These are phyloP conservation scores for Sebastes flavidus DNA, from an alignment of 2,797 vertebrate species.

Conservation along the genomic window DNA sequence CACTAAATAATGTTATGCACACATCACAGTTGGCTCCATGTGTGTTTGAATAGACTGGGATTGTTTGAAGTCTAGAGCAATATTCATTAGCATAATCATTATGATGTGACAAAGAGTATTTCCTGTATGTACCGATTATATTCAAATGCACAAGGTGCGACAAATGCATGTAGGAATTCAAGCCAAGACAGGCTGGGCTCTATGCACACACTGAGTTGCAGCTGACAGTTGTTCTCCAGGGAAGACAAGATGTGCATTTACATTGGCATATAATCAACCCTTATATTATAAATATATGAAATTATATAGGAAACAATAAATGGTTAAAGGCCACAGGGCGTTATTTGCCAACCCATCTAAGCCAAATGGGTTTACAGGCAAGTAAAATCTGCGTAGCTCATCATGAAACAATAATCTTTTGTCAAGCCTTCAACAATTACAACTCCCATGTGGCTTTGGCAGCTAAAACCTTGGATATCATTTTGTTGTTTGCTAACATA, in stretches of 20 bases:
- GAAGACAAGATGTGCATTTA: not conserved
- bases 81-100: conserved; percentile 31
- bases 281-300: not conserved
- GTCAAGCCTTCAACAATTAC: not conserved
- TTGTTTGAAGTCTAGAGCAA: not conserved
- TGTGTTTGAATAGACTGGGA: not conserved
- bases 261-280: not conserved
- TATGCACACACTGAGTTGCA: not conserved
- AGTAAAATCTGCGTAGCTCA: not conserved
- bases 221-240: not conserved
- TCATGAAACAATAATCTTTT: not conserved
- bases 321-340: not conserved
- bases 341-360: not conserved
- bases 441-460: not conserved
- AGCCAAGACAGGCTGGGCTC: not conserved
- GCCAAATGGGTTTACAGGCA: not conserved
- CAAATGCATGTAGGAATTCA: not conserved
- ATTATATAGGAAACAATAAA: not conserved
- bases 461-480: not conserved
- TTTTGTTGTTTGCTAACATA: not conserved
- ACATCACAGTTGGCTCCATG: not conserved
- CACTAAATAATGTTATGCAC: not conserved
- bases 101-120: not conserved
- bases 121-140: conserved; percentile 6
- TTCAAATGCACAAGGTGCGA: not conserved